A percentile compares a stretch with the other conserved stretches of the same genome.
phyloP scores from a whole-genome alignment of 2,797 vertebrate species.

The Leptodactylus fallax region DNA sequence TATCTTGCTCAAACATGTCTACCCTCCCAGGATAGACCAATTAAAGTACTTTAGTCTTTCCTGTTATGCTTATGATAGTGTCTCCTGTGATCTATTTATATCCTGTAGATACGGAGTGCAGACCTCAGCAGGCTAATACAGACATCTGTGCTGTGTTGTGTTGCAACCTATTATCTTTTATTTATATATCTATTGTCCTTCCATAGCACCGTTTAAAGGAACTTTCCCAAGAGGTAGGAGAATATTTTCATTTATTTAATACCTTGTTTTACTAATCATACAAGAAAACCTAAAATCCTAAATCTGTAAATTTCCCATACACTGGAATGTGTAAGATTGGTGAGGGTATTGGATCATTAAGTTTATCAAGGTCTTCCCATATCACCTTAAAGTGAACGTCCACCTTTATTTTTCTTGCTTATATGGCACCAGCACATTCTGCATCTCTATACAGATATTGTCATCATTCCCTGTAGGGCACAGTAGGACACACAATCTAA shows the following conservation, averaged over 20 bases:
- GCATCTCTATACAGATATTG: too few species aligned
- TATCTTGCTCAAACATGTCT: conserved; percentile 22
- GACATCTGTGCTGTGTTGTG: conserved; percentile 19
- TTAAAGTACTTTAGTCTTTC: conserved; percentile 36
- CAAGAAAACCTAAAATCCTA: not conserved
- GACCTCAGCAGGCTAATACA: conserved; percentile 15
- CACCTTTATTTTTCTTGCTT: too few species aligned
- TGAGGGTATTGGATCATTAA: not conserved
- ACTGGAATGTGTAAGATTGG: not conserved
- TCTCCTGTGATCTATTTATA: conserved; percentile 40
- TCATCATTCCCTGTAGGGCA: too few species aligned
- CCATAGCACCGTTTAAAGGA: not conserved
- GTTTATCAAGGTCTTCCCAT: not conserved
- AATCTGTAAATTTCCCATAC: not conserved
- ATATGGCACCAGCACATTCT: too few species aligned
- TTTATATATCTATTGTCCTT: conserved; percentile 35
- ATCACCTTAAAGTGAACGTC: not conserved
- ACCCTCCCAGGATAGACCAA: conserved; percentile 16
- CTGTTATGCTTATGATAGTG: conserved; percentile 38
- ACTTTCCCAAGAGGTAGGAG: not conserved
- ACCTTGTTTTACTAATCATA: not conserved
- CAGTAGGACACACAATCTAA: too few species aligned
- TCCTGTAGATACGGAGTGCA: conserved; percentile 41
- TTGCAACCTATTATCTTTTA: conserved; percentile 11
- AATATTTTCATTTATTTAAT: not conserved